Evolutionary conservation across 2,113 vertebrate species (phyloP).

Genomic region (Anguilla rostrata): DNA sequence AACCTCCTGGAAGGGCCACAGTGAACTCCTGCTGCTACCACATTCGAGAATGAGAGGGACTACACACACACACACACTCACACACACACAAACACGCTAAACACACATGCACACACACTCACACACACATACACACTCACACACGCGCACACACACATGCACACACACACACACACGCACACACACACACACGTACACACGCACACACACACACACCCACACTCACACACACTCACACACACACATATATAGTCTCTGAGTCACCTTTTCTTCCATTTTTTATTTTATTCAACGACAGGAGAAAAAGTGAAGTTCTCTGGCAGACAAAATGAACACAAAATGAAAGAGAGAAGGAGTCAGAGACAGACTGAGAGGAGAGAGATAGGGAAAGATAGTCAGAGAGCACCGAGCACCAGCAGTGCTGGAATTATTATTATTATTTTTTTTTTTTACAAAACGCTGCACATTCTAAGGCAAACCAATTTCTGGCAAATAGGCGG

Average conservation of each 20-base stretch:
- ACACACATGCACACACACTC: no score
- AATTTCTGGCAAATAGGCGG: conserved; percentile 17
- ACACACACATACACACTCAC: no score
- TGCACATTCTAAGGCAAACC: not conserved
- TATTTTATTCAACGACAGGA: not conserved
- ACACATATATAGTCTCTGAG: no score
- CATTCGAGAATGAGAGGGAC: not conserved
- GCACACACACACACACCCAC: no score
- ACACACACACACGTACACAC: no score
- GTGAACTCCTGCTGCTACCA: not conserved
- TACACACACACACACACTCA: no score
- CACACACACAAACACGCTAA: no score
- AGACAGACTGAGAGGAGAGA: conserved; percentile 8
- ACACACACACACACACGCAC: no score
- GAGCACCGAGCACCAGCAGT: not conserved
- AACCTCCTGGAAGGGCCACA: not conserved
- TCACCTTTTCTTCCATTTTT: not conserved
- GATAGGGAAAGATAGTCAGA: not conserved
- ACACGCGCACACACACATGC: no score
- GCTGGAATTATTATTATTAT: not conserved
- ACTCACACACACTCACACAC: no score
- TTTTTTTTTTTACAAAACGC: not conserved
- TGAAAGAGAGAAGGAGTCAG: not conserved
- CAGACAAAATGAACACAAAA: conserved; percentile 6
- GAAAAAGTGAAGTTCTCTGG: not conserved